A percentile compares a stretch with the other conserved stretches of the same genome.
Evolutionary conservation across 2,797 vertebrate species (phyloP).

Genomic region (Echeneis naucrates): DNA sequence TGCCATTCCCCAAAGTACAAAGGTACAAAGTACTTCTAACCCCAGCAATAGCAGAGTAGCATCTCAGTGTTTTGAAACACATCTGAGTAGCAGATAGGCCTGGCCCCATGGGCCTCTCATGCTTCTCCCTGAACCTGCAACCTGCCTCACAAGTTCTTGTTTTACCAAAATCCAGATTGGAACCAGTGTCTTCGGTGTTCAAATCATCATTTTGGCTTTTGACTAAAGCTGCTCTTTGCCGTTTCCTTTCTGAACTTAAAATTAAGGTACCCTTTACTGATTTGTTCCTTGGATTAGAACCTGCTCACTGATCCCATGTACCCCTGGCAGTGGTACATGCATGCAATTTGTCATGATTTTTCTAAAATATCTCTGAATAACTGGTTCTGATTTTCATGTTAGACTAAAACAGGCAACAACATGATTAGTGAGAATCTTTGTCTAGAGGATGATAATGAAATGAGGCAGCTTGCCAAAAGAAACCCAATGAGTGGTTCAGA

Average conservation of each 20-base stretch:
- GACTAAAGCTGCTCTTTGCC: background rate
- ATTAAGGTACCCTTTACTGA: constrained; percentile 23
- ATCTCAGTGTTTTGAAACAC: constrained; percentile 14
- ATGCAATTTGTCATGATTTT: background rate
- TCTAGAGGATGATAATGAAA: background rate
- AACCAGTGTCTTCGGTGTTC: background rate
- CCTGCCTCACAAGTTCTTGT: background rate
- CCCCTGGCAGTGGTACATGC: background rate
- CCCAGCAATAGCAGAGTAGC: constrained; percentile 30
- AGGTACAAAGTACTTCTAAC: constrained; percentile 25
- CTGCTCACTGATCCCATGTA: background rate
- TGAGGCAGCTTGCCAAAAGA: background rate
- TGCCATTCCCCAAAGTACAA: constrained; percentile 29
- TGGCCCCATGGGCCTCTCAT: constrained; percentile 1
- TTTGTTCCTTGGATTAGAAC: constrained; percentile 11
- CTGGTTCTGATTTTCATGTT: background rate
- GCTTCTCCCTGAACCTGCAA: background rate
- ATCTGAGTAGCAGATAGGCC: constrained; percentile 21
- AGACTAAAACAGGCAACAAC: background rate
- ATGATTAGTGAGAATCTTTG: background rate
- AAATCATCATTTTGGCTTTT: background rate
- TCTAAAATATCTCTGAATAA: background rate
- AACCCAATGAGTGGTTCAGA: background rate
- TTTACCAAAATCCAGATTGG: background rate
- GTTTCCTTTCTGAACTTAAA: constrained; percentile 7